Evolutionary conservation across 1,140 invertebrate species (phyloP).

Genomic region (Nasonia giraulti): DNA sequence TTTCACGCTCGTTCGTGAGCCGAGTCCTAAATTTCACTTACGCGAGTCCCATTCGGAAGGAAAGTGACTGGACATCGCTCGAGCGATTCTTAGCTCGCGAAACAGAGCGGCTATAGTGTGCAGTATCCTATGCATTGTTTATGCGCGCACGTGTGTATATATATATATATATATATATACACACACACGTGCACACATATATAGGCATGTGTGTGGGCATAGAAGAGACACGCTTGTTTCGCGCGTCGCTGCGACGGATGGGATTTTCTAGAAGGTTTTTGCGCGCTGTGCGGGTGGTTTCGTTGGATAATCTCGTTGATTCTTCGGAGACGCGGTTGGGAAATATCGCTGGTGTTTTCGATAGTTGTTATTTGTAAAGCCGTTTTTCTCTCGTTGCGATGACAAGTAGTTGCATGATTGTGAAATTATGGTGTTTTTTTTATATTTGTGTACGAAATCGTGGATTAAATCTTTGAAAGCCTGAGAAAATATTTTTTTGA

Average conservation of each 20-base stretch:
- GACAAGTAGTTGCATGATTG: no score
- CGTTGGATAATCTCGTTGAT: not conserved
- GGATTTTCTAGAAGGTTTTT: slow-evolving; percentile 7
- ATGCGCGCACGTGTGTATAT: slow-evolving; percentile 32
- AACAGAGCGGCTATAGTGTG: slow-evolving; percentile 63
- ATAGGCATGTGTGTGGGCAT: not conserved
- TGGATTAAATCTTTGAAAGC: no score
- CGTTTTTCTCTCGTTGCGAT: no score
- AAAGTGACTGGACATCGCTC: slow-evolving; percentile 57
- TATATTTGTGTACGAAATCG: no score
- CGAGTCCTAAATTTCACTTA: slow-evolving; percentile 68
- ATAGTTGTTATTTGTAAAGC: no score
- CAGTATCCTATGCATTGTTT: not conserved
- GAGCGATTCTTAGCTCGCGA: slow-evolving; percentile 60
- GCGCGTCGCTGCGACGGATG: not conserved
- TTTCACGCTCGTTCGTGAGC: slow-evolving; percentile 64
- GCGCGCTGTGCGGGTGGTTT: not conserved
- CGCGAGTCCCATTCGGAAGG: slow-evolving; percentile 59
- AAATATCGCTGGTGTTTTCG: no score
- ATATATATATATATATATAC: not conserved
- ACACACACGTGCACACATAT: no score
- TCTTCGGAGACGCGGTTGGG: not conserved
- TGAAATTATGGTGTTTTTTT: no score
- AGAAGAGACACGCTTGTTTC: not conserved
- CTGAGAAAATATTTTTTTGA: no score